phyloP scores from a whole-genome alignment of 2,113 vertebrate species.

The Tragelaphus buxtoni region DNA sequence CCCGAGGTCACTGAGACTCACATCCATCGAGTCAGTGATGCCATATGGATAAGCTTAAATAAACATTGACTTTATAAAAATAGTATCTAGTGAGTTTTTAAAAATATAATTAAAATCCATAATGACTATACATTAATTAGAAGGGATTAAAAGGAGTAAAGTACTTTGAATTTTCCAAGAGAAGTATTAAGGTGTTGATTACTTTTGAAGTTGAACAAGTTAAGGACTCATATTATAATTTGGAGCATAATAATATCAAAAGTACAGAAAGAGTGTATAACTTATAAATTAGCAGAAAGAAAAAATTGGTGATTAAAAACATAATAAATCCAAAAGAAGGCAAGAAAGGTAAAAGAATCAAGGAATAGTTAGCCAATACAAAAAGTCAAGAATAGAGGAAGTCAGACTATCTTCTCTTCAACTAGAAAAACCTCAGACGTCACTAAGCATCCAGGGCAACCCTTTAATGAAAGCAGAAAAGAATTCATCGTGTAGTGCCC shows the following conservation, averaged over 20 bases:
- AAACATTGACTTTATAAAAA: neutral
- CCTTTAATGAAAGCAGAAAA: neutral
- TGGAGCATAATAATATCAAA: neutral
- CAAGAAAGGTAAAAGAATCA: neutral
- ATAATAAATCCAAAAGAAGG: slow-evolving; percentile 12
- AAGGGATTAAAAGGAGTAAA: slow-evolving; percentile 4
- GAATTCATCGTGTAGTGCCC: neutral
- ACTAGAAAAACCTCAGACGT: neutral
- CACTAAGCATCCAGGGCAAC: neutral
- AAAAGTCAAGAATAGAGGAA: slow-evolving; percentile 24
- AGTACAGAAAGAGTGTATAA: neutral
- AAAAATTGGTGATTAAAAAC: neutral
- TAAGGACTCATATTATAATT: neutral
- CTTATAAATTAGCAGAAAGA: neutral
- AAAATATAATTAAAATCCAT: slow-evolving; percentile 10
- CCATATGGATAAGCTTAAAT: neutral
- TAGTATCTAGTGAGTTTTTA: neutral
- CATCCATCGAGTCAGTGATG: too few relatives aligned
- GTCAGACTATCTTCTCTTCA: neutral
- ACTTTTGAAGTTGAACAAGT: slow-evolving; percentile 15
- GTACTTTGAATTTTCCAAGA: slow-evolving; percentile 2
- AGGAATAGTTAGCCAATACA: neutral
- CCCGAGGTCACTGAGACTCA: too few relatives aligned
- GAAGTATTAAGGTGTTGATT: slow-evolving; percentile 22
- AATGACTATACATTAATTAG: neutral